phyloP scores from a whole-genome alignment of 2,888 invertebrate species.

The Drosophila percnosoma region DNA sequence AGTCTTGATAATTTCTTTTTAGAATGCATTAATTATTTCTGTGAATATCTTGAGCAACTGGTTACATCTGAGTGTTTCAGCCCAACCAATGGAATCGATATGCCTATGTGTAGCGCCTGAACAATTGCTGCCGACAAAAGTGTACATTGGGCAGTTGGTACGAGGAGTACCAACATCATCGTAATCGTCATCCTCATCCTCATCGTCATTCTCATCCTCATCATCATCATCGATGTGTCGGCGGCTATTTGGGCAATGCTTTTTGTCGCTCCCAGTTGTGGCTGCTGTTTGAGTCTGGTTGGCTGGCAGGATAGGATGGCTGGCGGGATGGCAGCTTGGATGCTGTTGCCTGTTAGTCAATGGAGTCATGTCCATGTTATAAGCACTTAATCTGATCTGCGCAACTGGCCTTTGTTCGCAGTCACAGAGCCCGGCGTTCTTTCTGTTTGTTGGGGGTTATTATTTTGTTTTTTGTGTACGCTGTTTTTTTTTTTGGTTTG shows the following conservation, averaged over 20 bases:
- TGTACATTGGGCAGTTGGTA: slow-evolving; percentile 27
- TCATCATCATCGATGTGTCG: slow-evolving; percentile 53
- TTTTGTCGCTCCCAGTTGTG: slow-evolving; percentile 44
- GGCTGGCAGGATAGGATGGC: slow-evolving; percentile 4
- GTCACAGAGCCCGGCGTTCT: slow-evolving; percentile 13
- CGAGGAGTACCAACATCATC: slow-evolving; percentile 29
- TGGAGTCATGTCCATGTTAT: slow-evolving; percentile 81
- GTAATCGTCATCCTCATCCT: slow-evolving; percentile 4
- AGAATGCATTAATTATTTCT: background rate
- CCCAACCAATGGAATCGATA: background rate
- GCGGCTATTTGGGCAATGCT: slow-evolving; percentile 52
- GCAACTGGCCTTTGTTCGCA: slow-evolving; percentile 67
- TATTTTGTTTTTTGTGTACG: slow-evolving; percentile 5
- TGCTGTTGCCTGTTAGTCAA: slow-evolving; percentile 64
- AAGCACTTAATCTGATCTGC: slow-evolving; percentile 76
- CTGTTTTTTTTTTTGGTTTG: slow-evolving; percentile 1
- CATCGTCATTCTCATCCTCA: slow-evolving; percentile 29
- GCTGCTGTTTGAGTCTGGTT: slow-evolving; percentile 37
- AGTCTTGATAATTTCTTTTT: background rate
- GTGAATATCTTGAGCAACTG: background rate
- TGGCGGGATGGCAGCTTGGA: slow-evolving; percentile 20
- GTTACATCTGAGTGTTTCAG: too few relatives aligned
- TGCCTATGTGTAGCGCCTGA: slow-evolving; percentile 21
- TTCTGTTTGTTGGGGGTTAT: slow-evolving; percentile 21
- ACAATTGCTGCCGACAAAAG: slow-evolving; percentile 60